Percentiles rank a stretch among this genome's conserved stretches.
Evolutionary conservation across 2,113 vertebrate species (phyloP).

Genomic region (Lagenorhynchus albirostris): DNA sequence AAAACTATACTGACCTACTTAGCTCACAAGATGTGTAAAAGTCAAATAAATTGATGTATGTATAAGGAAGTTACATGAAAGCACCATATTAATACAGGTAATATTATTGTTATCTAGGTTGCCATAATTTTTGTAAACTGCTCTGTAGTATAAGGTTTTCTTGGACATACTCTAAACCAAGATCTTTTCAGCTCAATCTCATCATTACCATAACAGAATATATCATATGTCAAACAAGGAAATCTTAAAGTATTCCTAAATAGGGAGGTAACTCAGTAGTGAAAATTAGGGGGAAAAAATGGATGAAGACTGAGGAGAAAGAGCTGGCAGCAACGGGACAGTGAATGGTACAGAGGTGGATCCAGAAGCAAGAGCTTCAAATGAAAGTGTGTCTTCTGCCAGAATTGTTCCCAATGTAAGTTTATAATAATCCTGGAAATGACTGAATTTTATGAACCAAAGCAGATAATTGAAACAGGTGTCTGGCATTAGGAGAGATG

Average conservation of each 20-base stretch:
- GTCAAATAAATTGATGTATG: background rate
- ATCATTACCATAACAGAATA: background rate
- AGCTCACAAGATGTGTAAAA: background rate
- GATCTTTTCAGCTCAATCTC: background rate
- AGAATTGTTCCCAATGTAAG: slow-evolving; percentile 1
- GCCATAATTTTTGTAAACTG: background rate
- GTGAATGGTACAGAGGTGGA: background rate
- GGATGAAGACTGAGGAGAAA: background rate
- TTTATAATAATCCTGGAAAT: slow-evolving; percentile 49
- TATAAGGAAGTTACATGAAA: background rate
- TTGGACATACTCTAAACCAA: background rate
- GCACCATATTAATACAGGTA: background rate
- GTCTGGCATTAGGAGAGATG: slow-evolving; percentile 42
- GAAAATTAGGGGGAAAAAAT: background rate
- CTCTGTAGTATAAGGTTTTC: background rate
- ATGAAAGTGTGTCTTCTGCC: background rate
- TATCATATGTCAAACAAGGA: background rate
- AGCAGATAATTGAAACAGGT: slow-evolving; percentile 61
- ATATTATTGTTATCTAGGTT: background rate
- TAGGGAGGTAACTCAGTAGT: background rate
- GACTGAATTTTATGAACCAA: background rate
- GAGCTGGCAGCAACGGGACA: background rate
- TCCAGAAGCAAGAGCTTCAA: background rate
- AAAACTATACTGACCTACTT: background rate
- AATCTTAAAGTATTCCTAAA: background rate